Conservation (phyloP, 1,140 invertebrate genomes). For the Mya arenaria region DNA sequence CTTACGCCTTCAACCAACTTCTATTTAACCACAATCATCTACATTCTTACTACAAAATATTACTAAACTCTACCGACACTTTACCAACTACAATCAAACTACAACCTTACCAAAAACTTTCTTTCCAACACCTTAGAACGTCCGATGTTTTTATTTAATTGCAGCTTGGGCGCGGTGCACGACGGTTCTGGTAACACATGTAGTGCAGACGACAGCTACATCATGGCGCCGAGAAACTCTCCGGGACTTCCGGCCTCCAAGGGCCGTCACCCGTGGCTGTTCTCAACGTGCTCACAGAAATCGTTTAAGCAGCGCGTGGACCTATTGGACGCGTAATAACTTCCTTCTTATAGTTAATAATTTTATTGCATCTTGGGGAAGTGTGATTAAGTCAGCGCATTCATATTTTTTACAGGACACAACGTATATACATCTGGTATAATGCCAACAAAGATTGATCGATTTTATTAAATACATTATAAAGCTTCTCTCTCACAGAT, state of each 20-base stretch:
- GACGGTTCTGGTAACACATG: conserved; percentile 71
- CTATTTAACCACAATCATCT: not conserved
- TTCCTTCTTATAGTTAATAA: not conserved
- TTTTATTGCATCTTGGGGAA: no score
- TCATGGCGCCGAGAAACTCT: conserved; percentile 68
- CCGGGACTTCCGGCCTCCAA: conserved; percentile 13
- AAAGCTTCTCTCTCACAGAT: no score
- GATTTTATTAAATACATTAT: no score
- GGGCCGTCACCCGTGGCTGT: conserved; percentile 66
- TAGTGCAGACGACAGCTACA: conserved; percentile 60
- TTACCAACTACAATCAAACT: not conserved
- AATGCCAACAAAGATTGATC: no score
- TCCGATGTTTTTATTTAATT: not conserved
- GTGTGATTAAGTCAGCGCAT: no score
- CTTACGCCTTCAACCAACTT: not conserved
- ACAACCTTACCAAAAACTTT: not conserved
- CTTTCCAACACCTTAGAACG: not conserved
- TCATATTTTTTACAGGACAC: no score
- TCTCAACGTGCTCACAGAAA: conserved; percentile 67
- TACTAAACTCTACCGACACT: not conserved
- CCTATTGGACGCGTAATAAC: conserved; percentile 57
- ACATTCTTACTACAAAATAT: no score
- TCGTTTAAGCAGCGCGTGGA: conserved; percentile 63
- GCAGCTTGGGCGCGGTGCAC: conserved; percentile 69
- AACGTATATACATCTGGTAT: no score